Evolutionary conservation across 1,140 invertebrate species (phyloP).

Genomic region (Carposina sasakii): DNA sequence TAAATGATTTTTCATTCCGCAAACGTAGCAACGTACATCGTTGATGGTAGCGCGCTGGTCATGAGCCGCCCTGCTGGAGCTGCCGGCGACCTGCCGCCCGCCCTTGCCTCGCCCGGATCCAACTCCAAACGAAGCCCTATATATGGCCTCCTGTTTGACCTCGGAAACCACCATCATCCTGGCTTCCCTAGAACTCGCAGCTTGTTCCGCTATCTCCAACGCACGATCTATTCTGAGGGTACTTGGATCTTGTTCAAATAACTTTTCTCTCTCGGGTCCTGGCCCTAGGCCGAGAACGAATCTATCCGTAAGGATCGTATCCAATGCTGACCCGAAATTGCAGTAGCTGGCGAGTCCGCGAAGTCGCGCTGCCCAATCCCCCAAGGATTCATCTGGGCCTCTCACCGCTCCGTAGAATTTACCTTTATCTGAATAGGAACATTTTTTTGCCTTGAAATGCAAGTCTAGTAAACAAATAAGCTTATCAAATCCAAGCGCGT

Average conservation of each 20-base stretch:
- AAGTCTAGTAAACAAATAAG: slow-evolving; percentile 7
- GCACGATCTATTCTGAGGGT: background rate
- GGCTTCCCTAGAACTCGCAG: background rate
- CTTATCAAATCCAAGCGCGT: background rate
- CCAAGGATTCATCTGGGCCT: background rate
- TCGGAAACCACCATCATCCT: background rate
- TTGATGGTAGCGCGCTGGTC: background rate
- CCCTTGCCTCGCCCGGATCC: background rate
- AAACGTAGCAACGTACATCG: background rate
- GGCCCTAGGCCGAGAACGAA: slow-evolving; percentile 9
- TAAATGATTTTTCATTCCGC: background rate
- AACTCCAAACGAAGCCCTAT: background rate
- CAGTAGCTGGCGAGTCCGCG: slow-evolving; percentile 4
- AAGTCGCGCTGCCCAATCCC: slow-evolving; percentile 10
- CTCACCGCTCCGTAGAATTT: slow-evolving; percentile 5
- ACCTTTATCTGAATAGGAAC: slow-evolving; percentile 6
- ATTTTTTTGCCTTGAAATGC: slow-evolving; percentile 8
- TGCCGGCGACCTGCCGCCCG: background rate
- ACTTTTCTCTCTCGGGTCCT: slow-evolving; percentile 2
- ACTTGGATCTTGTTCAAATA: slow-evolving; percentile 1
- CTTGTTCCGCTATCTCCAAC: slow-evolving; percentile 2
- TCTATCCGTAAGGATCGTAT: background rate
- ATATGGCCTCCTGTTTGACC: background rate
- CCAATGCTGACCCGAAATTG: slow-evolving; percentile 8
- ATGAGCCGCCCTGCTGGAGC: background rate